These are phyloP conservation scores for Cisticola juncidis DNA, from an alignment of 2,113 vertebrate species.

Conservation along the genomic window DNA sequence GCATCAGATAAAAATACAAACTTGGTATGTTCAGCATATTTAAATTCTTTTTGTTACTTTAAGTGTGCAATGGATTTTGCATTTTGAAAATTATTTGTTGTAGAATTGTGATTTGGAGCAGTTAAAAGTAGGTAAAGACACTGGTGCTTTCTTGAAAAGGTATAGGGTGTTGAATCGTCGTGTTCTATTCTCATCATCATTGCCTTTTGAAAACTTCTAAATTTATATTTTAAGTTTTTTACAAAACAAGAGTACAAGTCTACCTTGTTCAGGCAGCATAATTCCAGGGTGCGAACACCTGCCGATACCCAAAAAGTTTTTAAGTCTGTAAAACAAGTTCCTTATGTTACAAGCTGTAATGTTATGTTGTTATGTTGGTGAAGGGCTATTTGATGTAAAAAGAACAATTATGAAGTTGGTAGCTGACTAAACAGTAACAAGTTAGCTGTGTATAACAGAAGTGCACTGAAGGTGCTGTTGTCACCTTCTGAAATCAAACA, in stretches of 20 bases:
- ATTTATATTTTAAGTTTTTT: not conserved
- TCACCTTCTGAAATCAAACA: not conserved
- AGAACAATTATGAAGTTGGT: not conserved
- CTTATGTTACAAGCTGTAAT: not conserved
- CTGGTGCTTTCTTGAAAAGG: not conserved
- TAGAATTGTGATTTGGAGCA: not conserved
- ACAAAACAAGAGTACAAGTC: not conserved
- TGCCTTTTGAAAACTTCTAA: not conserved
- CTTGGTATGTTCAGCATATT: not conserved
- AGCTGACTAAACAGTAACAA: not conserved
- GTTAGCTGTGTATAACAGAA: not conserved
- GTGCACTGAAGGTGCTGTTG: not conserved
- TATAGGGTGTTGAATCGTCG: not conserved
- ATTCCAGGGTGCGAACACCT: not conserved
- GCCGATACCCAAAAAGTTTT: not conserved
- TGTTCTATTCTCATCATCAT: accelerated
- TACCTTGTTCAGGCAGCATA: not conserved
- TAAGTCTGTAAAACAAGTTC: not conserved
- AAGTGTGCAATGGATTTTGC: not conserved
- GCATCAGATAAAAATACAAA: not conserved
- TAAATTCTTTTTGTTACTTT: not conserved
- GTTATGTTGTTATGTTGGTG: too few relatives aligned
- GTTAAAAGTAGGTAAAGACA: not conserved
- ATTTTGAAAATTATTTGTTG: not conserved
- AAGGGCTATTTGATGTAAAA: not conserved